Conservation (phyloP, 2,888 invertebrate species). For the Yponomeuta plumbellus region DNA sequence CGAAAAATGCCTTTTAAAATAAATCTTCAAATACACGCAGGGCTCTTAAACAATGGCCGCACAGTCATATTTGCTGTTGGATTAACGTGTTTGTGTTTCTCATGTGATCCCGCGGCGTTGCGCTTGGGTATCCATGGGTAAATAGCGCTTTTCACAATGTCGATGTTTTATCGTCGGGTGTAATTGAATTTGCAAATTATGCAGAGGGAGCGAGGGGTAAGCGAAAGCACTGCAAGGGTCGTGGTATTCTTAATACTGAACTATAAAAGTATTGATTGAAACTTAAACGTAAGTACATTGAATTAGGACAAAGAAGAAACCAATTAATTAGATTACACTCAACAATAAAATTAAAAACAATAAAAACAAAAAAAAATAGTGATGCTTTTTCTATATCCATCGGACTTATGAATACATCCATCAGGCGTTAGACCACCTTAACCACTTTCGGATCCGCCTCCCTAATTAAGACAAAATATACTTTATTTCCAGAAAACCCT, state of each 20-base stretch:
- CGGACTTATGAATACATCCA: too few species aligned
- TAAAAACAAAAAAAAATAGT: too few species aligned
- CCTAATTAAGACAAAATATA: too few species aligned
- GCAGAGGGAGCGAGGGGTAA: neutral
- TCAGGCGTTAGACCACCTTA: too few species aligned
- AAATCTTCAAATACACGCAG: slow-evolving; percentile 34
- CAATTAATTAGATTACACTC: too few species aligned
- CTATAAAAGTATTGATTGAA: too few species aligned
- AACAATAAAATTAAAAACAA: too few species aligned
- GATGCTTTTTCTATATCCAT: too few species aligned
- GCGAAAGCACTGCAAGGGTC: neutral
- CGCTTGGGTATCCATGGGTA: neutral
- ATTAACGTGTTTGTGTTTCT: slow-evolving; percentile 65
- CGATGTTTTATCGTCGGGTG: neutral
- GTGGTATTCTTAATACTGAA: neutral
- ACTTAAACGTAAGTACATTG: too few species aligned
- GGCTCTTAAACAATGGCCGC: slow-evolving; percentile 56
- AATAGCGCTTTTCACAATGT: neutral
- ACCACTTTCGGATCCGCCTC: too few species aligned
- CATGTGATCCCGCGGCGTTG: slow-evolving; percentile 41
- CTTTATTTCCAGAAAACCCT: too few species aligned
- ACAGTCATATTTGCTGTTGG: slow-evolving; percentile 50
- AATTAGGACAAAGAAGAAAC: too few species aligned
- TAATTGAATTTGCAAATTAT: slow-evolving; percentile 41
- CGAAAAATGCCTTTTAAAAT: slow-evolving; percentile 25